Evolutionary conservation across 2,797 vertebrate genomes (phyloP).

Genomic region (Zenarchopterus dispar): DNA sequence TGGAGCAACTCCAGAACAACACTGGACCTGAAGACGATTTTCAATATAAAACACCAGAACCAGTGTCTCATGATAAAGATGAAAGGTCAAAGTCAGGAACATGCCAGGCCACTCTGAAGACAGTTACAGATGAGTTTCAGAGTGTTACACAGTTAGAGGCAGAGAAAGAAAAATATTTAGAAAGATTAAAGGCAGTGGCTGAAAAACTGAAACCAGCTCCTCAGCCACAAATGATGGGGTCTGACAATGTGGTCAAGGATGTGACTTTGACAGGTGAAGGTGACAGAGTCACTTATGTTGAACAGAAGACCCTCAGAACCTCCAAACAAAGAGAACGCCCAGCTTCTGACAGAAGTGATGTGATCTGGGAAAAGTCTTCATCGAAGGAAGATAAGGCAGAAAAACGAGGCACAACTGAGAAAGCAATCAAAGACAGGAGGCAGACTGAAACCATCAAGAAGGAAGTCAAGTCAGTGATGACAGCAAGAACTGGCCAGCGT

Average conservation of each 20-base stretch:
- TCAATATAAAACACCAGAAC: not conserved
- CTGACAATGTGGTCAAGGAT: not conserved
- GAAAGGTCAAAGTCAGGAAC: not conserved
- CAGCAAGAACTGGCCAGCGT: not conserved
- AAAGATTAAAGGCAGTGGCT: not conserved
- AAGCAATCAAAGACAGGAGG: not conserved
- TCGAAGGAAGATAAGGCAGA: not conserved
- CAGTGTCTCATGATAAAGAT: not conserved
- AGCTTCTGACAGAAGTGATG: not conserved
- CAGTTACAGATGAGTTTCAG: not conserved
- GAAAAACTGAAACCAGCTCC: not conserved
- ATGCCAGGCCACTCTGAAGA: not conserved
- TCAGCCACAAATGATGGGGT: not conserved
- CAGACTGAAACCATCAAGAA: not conserved
- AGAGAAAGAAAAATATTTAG: not conserved
- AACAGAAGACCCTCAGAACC: not conserved
- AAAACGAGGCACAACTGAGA: not conserved
- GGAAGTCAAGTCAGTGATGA: not conserved
- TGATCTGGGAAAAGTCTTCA: not conserved
- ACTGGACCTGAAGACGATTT: not conserved
- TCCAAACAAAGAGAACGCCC: not conserved
- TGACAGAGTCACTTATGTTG: no score
- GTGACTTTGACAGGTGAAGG: not conserved
- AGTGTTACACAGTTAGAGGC: not conserved
- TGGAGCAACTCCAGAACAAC: not conserved